Conservation (phyloP, 1,140 invertebrate species). For the Aphaenogaster floridana region DNA sequence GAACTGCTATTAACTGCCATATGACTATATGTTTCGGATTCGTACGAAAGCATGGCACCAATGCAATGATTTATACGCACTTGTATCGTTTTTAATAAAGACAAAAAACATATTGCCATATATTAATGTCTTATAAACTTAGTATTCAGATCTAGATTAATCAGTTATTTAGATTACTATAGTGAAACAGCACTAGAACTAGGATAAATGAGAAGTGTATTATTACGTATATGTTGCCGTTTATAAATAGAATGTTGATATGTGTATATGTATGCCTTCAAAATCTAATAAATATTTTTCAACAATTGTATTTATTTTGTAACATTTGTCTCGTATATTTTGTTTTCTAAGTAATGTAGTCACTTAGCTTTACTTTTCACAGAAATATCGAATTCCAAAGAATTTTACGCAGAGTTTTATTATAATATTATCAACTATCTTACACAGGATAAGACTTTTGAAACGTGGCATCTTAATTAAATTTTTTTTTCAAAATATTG, state of each 20-base stretch:
- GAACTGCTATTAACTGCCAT: constrained; percentile 48
- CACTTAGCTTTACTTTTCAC: constrained; percentile 19
- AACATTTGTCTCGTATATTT: constrained; percentile 72
- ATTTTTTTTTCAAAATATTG: not conserved
- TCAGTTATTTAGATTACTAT: constrained; percentile 48
- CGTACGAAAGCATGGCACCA: constrained; percentile 53
- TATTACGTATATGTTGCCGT: constrained; percentile 79
- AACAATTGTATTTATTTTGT: constrained; percentile 67
- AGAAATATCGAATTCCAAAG: constrained; percentile 15
- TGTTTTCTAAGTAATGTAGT: constrained; percentile 52
- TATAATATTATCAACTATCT: not conserved
- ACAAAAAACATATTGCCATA: constrained; percentile 45
- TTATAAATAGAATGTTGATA: constrained; percentile 68
- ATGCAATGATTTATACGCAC: constrained; percentile 41
- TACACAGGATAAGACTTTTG: not conserved
- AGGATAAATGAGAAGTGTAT: constrained; percentile 54
- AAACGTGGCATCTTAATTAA: not conserved
- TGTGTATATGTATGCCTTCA: constrained; percentile 81
- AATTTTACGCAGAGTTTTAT: constrained; percentile 2
- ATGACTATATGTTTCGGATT: constrained; percentile 23
- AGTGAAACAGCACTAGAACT: constrained; percentile 23
- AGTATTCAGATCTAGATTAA: constrained; percentile 48
- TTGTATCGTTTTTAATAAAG: constrained; percentile 38
- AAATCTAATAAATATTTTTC: constrained; percentile 81
- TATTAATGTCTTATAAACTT: constrained; percentile 54